Conservation (phyloP, 2,888 invertebrate genomes). For the Chrysolina americana region DNA sequence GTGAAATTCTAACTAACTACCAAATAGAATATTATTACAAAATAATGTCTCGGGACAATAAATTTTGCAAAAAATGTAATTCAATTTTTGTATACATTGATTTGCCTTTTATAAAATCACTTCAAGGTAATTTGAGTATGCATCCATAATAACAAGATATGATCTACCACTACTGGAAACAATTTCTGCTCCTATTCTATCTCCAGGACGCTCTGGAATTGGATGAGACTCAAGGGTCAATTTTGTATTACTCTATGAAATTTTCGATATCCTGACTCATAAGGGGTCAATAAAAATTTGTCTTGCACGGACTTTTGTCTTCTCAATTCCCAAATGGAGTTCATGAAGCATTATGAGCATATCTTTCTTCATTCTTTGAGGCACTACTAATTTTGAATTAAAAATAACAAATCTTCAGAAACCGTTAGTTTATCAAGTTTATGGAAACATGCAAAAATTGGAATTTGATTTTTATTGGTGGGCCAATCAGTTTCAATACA, state of each 20-base stretch:
- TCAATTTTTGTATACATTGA: background rate
- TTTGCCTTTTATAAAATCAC: background rate
- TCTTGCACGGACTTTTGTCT: background rate
- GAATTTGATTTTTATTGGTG: background rate
- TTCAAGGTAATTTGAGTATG: background rate
- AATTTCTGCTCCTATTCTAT: background rate
- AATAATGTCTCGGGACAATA: background rate
- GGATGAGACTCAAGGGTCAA: background rate
- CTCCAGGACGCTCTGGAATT: conserved; percentile 1
- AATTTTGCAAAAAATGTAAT: too few species aligned
- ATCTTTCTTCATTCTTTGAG: background rate
- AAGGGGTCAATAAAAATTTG: conserved; percentile 2
- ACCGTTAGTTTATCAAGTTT: background rate
- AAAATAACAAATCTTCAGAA: background rate
- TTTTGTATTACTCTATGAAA: background rate
- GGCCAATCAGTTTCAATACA: background rate
- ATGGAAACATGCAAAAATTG: background rate
- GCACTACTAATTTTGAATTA: background rate
- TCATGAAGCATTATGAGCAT: background rate
- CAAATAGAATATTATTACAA: background rate
- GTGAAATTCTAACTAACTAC: background rate
- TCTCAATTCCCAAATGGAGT: background rate
- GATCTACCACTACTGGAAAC: background rate
- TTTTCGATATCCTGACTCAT: background rate
- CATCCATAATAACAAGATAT: background rate